phyloP scores from a whole-genome alignment of 2,797 vertebrate species.

The Enteromius mattozi region DNA sequence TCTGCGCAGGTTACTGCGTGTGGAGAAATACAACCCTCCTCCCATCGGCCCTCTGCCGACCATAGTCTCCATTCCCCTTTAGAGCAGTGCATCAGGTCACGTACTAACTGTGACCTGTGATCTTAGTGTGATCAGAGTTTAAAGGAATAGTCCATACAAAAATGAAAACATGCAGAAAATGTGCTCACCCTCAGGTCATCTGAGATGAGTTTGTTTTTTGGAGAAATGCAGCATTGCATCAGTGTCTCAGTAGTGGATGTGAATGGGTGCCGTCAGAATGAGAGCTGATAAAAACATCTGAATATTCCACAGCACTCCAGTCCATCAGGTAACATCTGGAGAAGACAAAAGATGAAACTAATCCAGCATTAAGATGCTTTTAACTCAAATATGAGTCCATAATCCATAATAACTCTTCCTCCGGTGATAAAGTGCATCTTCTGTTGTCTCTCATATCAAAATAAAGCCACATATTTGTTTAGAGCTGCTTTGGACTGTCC shows the following conservation, averaged over 20 bases:
- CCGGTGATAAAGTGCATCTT: not conserved
- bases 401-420: not conserved
- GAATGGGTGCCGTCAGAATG: not conserved
- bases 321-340: not conserved
- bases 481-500: too few species aligned
- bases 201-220: not conserved
- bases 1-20: slow-evolving; percentile 81
- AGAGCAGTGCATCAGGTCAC: not conserved
- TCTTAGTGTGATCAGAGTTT: too few species aligned
- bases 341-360: too few species aligned
- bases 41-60: slow-evolving; percentile 81
- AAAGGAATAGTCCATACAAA: not conserved
- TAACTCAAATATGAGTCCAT: not conserved
- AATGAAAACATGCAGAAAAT: not conserved
- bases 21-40: slow-evolving; percentile 84
- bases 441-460: not conserved
- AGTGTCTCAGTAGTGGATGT: too few species aligned
- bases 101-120: not conserved
- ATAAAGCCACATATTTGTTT: not conserved
- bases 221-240: not conserved
- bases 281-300: not conserved
- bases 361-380: not conserved
- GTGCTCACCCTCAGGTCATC: not conserved
- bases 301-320: not conserved
- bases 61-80: slow-evolving; percentile 81